Conservation (phyloP, 2,888 invertebrate species). For the Stenurella melanura region DNA sequence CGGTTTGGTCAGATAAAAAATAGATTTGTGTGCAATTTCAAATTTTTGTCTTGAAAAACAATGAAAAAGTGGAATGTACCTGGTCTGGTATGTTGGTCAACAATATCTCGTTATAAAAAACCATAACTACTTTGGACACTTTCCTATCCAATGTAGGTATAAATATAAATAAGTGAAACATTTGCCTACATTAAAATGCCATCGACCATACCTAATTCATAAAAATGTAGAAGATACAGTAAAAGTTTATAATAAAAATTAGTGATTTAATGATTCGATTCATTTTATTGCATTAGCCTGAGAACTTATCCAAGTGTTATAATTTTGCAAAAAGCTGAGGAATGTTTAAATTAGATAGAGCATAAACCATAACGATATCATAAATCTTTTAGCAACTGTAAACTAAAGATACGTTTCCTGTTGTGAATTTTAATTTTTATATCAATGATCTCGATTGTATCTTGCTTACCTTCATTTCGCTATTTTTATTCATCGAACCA, state of each 20-base stretch:
- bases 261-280: conserved; percentile 29
- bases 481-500: conserved; percentile 2
- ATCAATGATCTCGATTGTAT: conserved; percentile 9
- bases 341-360: conserved; percentile 46
- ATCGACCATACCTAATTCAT: conserved; percentile 4
- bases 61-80: no score
- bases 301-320: conserved; percentile 29
- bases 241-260: conserved; percentile 26
- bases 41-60: no score
- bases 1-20: no score
- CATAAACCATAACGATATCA: conserved; percentile 54
- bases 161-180: no score
- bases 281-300: conserved; percentile 21
- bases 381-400: conserved; percentile 52
- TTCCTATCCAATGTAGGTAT: no score
- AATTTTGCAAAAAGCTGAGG: conserved; percentile 35
- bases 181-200: not conserved
- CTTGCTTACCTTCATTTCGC: not conserved
- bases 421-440: conserved; percentile 21
- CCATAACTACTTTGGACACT: no score
- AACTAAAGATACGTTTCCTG: conserved; percentile 47
- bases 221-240: not conserved
- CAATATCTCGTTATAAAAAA: no score
- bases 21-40: no score
- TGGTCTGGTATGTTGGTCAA: no score